Evolutionary conservation across 1,140 invertebrate genomes (phyloP), one percentile per base, ranked within the genome.

Genomic region (Neodiprion fabricii): DNA sequence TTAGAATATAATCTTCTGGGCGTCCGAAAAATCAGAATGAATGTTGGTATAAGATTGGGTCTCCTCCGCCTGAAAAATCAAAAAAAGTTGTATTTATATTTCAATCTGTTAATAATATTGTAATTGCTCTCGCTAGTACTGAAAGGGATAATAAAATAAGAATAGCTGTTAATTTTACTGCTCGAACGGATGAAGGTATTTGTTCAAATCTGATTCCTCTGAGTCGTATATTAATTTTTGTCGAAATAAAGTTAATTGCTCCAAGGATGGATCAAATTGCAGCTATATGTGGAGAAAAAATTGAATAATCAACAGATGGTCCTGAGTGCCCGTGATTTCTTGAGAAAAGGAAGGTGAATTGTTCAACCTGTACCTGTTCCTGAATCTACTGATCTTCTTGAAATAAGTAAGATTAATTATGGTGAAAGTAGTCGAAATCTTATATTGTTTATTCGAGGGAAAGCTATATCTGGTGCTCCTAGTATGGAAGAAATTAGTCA

Each of bases 371-470:
- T 21, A 21, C 17, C 17, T 21, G 17, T 11, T 74, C 76, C 66
- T 21, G 17, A 21, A 21, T 21, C 17, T 21, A 21, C 17, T 21
- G 1, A 21, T 21, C 17, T 21, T 21, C 84, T 84, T 10, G 74
- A 23, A 23, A 88, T 61, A 23, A 91, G 72, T 67, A 91, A 74
- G 28, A 80, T 78, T 67, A 91, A 79, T 75, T 87, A 83, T 9
- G 87, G 83, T 9, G 84, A 84, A 72, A 91, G 75, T 5, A 91
- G 73, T 80, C 90, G 91, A 84, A 92, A 91, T 74, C 88, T 90
- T 80, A 90, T 83, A 85, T 90, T 91, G 85, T 92, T 92, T 81
- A 92, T 79, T 61, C 90, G 88, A 61, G 91, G 91, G 78, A 90
- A 91, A 7, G 89, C 87, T 80, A 92, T 91, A 85, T 92, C 91